Conservation (phyloP, 2,888 invertebrate species). For the Sphaerophoria taeniata region DNA sequence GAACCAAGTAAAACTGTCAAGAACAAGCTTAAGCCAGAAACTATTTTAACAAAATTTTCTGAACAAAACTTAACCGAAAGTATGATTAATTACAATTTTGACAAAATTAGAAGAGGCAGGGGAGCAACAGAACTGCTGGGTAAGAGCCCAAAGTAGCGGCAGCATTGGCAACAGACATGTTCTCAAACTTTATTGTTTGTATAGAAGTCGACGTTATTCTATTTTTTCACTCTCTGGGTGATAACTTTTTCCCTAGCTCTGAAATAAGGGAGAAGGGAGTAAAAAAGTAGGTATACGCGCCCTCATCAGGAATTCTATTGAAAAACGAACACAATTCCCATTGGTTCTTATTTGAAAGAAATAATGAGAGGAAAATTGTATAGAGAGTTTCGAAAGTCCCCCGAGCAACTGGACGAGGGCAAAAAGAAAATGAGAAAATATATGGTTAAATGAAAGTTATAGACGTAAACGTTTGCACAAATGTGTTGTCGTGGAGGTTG, state of each 20-base stretch:
- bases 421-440: not conserved
- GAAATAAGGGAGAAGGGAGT: too few species aligned
- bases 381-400: not conserved
- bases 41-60: constrained; percentile 59
- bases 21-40: constrained; percentile 59
- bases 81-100: constrained; percentile 72
- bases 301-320: constrained; percentile 20
- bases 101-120: constrained; percentile 41
- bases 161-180: constrained; percentile 48
- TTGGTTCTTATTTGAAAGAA: constrained; percentile 6
- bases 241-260: not conserved
- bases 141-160: constrained; percentile 4
- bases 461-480: not conserved
- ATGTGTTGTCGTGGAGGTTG: not conserved
- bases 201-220: constrained; percentile 10
- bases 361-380: not conserved
- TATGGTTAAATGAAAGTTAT: not conserved
- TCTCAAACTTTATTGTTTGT: constrained; percentile 45
- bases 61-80: constrained; percentile 66
- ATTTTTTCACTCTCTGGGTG: constrained; percentile 2
- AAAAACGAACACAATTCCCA: constrained; percentile 19
- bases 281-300: not conserved
- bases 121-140: not conserved
- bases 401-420: not conserved
- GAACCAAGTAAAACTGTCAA: constrained; percentile 53